phyloP scores from a whole-genome alignment of 2,888 invertebrate species.

The Unio delphinus region DNA sequence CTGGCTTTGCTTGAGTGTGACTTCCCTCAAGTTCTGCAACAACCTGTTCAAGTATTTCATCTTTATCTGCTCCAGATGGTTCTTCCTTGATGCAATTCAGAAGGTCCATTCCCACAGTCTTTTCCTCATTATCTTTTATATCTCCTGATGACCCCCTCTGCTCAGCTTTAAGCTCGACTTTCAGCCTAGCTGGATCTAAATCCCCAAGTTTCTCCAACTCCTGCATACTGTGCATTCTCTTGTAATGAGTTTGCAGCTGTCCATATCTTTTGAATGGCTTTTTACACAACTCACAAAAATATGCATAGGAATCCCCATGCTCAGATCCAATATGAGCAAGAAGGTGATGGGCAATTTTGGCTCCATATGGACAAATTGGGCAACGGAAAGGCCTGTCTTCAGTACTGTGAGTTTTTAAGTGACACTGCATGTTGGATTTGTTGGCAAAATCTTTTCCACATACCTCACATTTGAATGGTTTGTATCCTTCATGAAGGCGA shows the following conservation, averaged over 20 bases:
- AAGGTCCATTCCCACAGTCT: constrained; percentile 1
- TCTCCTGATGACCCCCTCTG: constrained; percentile 10
- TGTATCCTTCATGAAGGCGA: constrained; percentile 35
- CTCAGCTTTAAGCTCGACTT: constrained; percentile 20
- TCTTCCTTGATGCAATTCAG: constrained; percentile 10
- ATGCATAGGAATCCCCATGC: constrained; percentile 48
- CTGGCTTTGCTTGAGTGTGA: constrained; percentile 3
- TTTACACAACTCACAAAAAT: constrained; percentile 52
- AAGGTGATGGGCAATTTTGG: constrained; percentile 38
- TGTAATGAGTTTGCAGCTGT: constrained; percentile 44
- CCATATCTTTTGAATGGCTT: constrained; percentile 51
- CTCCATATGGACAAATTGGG: constrained; percentile 54
- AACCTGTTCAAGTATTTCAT: constrained; percentile 2
- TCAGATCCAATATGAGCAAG: constrained; percentile 51
- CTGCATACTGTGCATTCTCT: constrained; percentile 39
- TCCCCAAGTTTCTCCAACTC: constrained; percentile 18
- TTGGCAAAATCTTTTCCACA: constrained; percentile 37
- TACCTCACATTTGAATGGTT: constrained; percentile 47
- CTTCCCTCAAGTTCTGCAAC: constrained; percentile 3
- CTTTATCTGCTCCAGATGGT: constrained; percentile 7
- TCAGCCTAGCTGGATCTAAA: constrained; percentile 14
- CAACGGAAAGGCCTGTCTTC: constrained; percentile 44
- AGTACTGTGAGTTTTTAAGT: constrained; percentile 44
- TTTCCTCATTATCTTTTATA: constrained; percentile 6
- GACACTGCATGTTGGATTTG: constrained; percentile 37